Percentiles rank a stretch among this genome's conserved stretches.
Evolutionary conservation across 2,888 invertebrate genomes (phyloP).

Genomic region (Lumbricus terrestris): DNA sequence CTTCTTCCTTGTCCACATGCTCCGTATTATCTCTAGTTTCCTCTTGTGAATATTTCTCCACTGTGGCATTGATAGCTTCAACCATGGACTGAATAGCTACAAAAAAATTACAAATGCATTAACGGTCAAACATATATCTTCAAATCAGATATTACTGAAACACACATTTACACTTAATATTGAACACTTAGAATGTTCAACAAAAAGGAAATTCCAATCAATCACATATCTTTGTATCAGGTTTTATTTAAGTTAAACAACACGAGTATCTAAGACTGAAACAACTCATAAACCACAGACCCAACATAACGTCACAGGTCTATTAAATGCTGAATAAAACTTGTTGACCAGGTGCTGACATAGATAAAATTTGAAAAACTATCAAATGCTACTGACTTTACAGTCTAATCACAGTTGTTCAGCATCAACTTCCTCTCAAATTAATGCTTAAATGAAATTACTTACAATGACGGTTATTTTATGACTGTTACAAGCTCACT

Average conservation of each 20-base stretch:
- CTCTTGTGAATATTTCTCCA: constrained; percentile 3
- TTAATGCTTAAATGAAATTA: background rate
- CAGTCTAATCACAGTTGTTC: too few species aligned
- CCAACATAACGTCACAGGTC: background rate
- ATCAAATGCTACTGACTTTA: too few species aligned
- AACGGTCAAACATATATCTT: background rate
- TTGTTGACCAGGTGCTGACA: background rate
- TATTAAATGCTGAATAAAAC: background rate
- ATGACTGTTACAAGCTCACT: background rate
- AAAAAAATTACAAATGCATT: background rate
- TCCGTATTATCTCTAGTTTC: background rate
- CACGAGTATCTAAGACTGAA: too few species aligned
- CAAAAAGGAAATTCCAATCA: background rate
- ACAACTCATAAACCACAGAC: background rate
- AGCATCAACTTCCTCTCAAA: background rate
- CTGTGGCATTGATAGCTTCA: constrained; percentile 8
- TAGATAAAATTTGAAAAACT: too few species aligned
- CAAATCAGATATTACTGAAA: background rate
- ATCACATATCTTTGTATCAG: too few species aligned
- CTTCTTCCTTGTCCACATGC: background rate
- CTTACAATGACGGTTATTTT: background rate
- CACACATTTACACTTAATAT: background rate
- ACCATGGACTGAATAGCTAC: constrained; percentile 4
- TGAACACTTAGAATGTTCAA: background rate
- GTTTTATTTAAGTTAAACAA: too few species aligned